Conservation (phyloP, 2,113 vertebrate species). For the Myxocyprinus asiaticus region DNA sequence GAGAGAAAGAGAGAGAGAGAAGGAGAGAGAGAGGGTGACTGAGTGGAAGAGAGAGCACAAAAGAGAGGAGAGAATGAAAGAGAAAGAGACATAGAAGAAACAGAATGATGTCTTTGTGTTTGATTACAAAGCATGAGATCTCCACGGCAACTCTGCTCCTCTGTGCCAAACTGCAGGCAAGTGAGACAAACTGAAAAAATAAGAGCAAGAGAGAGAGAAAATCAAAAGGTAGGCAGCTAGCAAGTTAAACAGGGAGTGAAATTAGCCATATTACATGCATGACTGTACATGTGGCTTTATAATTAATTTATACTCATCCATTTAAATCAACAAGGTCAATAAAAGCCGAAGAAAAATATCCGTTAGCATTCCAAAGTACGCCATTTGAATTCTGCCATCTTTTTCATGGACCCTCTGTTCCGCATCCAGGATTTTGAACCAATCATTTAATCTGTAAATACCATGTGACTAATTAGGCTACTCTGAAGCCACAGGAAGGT, state of each 20-base stretch:
- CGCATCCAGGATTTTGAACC: no score
- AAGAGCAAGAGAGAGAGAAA: slow-evolving; percentile 20
- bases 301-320: background rate
- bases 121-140: slow-evolving; percentile 70
- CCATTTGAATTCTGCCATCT: no score
- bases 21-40: background rate
- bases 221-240: slow-evolving; percentile 2
- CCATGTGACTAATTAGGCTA: no score
- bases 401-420: no score
- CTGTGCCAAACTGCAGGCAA: slow-evolving; percentile 22
- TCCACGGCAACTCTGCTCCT: slow-evolving; percentile 60
- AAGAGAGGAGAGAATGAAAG: slow-evolving; percentile 18
- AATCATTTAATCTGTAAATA: no score
- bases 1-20: background rate
- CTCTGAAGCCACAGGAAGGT: no score
- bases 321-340: background rate
- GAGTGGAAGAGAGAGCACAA: slow-evolving; percentile 31
- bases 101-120: slow-evolving; percentile 72
- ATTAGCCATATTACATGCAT: slow-evolving; percentile 25
- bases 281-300: background rate
- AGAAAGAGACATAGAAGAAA: slow-evolving; percentile 38
- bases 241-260: background rate
- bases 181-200: slow-evolving; percentile 22
- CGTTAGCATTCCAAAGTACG: no score
- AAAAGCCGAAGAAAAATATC: slow-evolving; percentile 1